Base-by-base conservation (phyloP, 2,113 vertebrate genomes). In the Rhombomys opimus region DNA sequence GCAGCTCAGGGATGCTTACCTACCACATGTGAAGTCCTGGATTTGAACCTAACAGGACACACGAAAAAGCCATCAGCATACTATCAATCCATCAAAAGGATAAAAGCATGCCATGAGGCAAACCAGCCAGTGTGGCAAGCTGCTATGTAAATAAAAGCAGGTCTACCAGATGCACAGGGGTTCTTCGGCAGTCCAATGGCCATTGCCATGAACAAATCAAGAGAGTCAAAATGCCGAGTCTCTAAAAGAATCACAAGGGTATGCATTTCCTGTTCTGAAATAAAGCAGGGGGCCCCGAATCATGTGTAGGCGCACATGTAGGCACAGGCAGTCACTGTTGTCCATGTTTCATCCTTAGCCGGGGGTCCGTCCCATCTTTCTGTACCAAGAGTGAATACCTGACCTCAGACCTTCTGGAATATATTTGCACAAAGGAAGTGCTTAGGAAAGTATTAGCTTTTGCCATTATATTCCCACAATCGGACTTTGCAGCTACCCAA, bases 301-400 rank as follows among this genome's bases (percentile, higher is more conserved):
- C 81, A 6, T 20, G 11, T 70, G 15, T n/a, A 50, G 59, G 10
- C 14, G 14, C 12, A n/a, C 2, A 11, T 4, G 22, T 5, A 25
- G 17, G 17, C 15, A 22, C 0, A 23, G 32, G 23, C 18, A 3
- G 0, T 23, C 9, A 0, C 23, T 32, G 30, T 6, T 32, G 20
- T 18, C 70, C 54, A 72, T 20, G 25, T 65, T 73, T 52, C 6
- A 23, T 9, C 5, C 63, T 88, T 65, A 65, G 35, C 63, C 35
- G 57, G 38, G 22, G 20, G 78, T 89, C n/a, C 63, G 13, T 7
- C 38, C n/a, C 3, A 9, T 1, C 54, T 87, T 93, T 94, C 61
- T 59, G 57, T 13, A 68, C 25, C 61, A 75, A 76, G n/a, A 2
- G 8, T n/a, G n/a, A 70, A 67, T 22, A 72, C 17, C 10, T 57